phyloP scores from a whole-genome alignment of 2,888 invertebrate species.

The Perizoma affinitatum region DNA sequence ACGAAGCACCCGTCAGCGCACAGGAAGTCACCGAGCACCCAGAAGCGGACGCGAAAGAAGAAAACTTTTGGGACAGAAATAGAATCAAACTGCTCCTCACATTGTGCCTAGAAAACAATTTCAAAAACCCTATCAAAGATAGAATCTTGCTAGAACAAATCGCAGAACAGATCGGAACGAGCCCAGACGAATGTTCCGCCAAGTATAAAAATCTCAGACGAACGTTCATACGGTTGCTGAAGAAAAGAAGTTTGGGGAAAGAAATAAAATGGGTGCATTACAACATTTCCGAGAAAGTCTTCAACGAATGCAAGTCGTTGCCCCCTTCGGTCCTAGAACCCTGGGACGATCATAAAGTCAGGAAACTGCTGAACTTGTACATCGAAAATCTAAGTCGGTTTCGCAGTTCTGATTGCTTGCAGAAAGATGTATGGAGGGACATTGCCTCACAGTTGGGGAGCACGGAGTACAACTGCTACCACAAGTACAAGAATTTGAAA shows the following conservation, averaged over 20 bases:
- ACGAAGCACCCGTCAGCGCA: constrained; percentile 46
- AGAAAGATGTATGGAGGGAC: constrained; percentile 76
- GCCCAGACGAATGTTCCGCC: constrained; percentile 65
- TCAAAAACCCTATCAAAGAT: constrained; percentile 55
- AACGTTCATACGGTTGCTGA: constrained; percentile 72
- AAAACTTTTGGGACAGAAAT: constrained; percentile 71
- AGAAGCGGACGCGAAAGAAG: constrained; percentile 43
- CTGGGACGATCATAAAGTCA: constrained; percentile 72
- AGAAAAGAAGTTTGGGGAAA: constrained; percentile 68
- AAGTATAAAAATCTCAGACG: constrained; percentile 70
- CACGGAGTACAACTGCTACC: constrained; percentile 73
- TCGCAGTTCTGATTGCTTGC: constrained; percentile 57
- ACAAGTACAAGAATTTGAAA: constrained; percentile 75
- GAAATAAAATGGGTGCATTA: constrained; percentile 76
- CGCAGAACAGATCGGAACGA: constrained; percentile 58
- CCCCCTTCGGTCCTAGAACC: constrained; percentile 60
- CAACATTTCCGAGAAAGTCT: constrained; percentile 70
- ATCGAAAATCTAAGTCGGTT: constrained; percentile 69
- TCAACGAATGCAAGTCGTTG: constrained; percentile 66
- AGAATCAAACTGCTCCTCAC: constrained; percentile 68
- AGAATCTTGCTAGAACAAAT: constrained; percentile 64
- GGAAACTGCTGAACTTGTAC: constrained; percentile 64
- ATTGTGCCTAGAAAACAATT: constrained; percentile 62
- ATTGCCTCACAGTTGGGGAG: constrained; percentile 66
- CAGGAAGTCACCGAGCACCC: constrained; percentile 40